phyloP scores from a whole-genome alignment of 2,113 vertebrate species.

The Vombatus ursinus region DNA sequence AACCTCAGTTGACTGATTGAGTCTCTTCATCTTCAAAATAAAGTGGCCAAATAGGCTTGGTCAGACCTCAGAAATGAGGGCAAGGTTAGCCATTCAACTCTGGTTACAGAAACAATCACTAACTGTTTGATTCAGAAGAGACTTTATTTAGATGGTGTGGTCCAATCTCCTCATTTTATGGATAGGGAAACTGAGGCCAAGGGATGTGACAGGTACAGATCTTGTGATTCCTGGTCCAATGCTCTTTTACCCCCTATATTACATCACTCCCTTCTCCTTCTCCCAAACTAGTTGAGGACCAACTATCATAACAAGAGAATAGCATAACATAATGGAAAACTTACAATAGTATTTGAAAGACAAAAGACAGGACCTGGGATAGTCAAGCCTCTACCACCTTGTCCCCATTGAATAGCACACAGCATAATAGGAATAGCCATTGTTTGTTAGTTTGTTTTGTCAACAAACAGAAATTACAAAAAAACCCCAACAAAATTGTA shows the following conservation, averaged over 20 bases:
- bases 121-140: background rate
- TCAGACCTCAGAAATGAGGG: background rate
- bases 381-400: background rate
- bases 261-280: background rate
- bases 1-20: slow-evolving; percentile 4
- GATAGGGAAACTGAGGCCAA: background rate
- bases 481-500: slow-evolving; percentile 15
- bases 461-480: background rate
- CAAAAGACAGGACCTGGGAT: background rate
- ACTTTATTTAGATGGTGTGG: background rate
- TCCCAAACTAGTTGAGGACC: background rate
- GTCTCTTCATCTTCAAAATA: slow-evolving; percentile 20
- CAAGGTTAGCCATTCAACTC: background rate
- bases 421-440: background rate
- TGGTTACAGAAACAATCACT: background rate
- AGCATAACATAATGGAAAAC: background rate
- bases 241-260: background rate
- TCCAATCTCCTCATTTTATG: background rate
- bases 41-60: background rate
- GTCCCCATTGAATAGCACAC: background rate
- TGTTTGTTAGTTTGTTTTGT: background rate
- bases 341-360: background rate
- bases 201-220: background rate
- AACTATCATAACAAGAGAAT: background rate
- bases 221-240: background rate